Evolutionary conservation across 2,797 vertebrate genomes (phyloP).

Genomic region (Cynodonichthys magdalenae): DNA sequence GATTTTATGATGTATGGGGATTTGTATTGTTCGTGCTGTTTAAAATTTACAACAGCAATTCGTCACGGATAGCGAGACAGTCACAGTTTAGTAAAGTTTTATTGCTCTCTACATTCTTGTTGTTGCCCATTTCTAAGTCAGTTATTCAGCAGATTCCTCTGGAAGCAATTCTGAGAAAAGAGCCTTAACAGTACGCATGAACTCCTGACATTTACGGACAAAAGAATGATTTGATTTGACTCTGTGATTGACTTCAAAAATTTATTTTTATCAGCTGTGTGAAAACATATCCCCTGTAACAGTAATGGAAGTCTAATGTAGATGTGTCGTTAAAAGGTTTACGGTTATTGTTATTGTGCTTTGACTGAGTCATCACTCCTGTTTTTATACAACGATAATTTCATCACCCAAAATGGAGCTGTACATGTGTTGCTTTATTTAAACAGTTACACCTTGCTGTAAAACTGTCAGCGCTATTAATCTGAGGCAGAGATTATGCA

Average conservation of each 20-base stretch:
- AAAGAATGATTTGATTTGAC: constrained; percentile 6
- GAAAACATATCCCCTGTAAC: not conserved
- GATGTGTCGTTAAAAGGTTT: constrained; percentile 51
- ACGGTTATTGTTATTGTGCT: constrained; percentile 56
- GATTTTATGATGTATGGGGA: constrained; percentile 71
- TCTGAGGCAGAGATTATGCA: constrained; percentile 59
- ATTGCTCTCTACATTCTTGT: constrained; percentile 64
- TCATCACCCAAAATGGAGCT: constrained; percentile 58
- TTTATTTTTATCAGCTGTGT: not conserved
- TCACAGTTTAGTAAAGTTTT: constrained; percentile 66
- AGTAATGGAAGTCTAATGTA: constrained; percentile 39
- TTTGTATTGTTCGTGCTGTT: constrained; percentile 73
- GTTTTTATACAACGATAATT: constrained; percentile 69
- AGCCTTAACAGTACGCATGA: constrained; percentile 52
- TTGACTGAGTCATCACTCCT: constrained; percentile 63
- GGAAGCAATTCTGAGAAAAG: constrained; percentile 68
- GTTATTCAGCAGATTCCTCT: constrained; percentile 77
- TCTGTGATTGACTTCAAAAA: constrained; percentile 4
- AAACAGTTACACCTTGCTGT: constrained; percentile 64
- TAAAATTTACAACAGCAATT: constrained; percentile 80
- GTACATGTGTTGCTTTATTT: constrained; percentile 60
- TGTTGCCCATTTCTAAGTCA: constrained; percentile 69
- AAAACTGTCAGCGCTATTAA: constrained; percentile 77
- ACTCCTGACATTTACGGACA: constrained; percentile 22
- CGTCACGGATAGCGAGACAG: constrained; percentile 71